Conservation (phyloP, 2,113 vertebrate genomes). For the Limanda limanda region DNA sequence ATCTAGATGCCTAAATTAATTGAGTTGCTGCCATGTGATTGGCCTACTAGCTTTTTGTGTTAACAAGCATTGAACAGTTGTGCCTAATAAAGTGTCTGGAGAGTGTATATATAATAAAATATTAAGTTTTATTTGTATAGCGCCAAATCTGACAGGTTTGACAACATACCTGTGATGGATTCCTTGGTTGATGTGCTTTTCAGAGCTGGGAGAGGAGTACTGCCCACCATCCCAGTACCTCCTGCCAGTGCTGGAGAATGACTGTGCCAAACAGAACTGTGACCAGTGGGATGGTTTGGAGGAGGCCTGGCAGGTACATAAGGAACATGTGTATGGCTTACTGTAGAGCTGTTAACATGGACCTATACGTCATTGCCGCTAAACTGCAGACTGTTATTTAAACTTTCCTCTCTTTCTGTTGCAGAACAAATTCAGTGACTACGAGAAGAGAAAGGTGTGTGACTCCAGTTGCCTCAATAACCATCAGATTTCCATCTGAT, state of each 20-base stretch:
- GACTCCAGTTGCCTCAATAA: background rate
- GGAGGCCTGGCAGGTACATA: conserved; percentile 87
- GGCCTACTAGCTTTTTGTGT: no score
- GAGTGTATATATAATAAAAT: no score
- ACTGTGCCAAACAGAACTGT: conserved; percentile 60
- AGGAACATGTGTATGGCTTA: conserved; percentile 4
- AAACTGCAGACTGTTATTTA: background rate
- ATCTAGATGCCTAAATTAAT: no score
- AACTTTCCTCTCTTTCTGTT: conserved; percentile 58
- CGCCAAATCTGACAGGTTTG: no score
- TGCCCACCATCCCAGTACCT: conserved; percentile 90
- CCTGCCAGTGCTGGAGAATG: conserved; percentile 85
- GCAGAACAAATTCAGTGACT: conserved; percentile 93
- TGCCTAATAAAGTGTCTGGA: no score
- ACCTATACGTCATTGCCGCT: background rate
- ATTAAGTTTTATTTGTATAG: no score
- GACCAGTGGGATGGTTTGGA: conserved; percentile 84
- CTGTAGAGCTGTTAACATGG: background rate
- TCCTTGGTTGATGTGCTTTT: conserved; percentile 39
- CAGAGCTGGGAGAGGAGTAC: conserved; percentile 91
- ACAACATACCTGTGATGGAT: background rate
- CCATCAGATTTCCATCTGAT: background rate
- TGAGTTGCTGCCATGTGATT: no score
- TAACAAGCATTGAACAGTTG: no score
- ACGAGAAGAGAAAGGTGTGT: conserved; percentile 93